phyloP scores from a whole-genome alignment of 2,797 vertebrate genomes.

The Xyrichtys novacula region DNA sequence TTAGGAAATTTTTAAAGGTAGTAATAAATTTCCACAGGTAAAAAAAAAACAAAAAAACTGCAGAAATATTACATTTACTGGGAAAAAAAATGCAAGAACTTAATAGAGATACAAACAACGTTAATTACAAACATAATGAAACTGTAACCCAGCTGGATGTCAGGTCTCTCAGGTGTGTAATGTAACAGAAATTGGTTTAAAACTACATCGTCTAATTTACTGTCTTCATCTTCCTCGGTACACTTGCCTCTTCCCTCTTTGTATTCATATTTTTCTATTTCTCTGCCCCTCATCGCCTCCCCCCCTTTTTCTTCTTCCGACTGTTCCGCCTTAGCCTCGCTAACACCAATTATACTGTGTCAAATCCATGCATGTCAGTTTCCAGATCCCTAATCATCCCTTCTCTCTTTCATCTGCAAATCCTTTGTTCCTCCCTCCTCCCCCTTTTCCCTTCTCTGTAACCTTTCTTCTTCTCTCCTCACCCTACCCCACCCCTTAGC shows the following conservation, averaged over 20 bases:
- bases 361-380: constrained; percentile 82
- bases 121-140: neutral
- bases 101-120: neutral
- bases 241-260: constrained; percentile 27
- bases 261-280: constrained; percentile 41
- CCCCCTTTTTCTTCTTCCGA: constrained; percentile 32
- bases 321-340: constrained; percentile 62
- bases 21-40: too few species aligned
- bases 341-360: constrained; percentile 80
- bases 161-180: constrained; percentile 30
- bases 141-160: constrained; percentile 18
- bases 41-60: neutral
- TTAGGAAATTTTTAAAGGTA: neutral
- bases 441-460: constrained; percentile 57
- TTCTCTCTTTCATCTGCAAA: constrained; percentile 79
- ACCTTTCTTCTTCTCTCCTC: constrained; percentile 68
- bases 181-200: constrained; percentile 11
- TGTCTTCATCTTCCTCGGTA: constrained; percentile 36
- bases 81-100: neutral
- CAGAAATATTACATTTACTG: neutral
- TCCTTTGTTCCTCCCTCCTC: constrained; percentile 74
- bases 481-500: constrained; percentile 51
- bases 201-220: constrained; percentile 50
- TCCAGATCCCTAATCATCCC: constrained; percentile 81
- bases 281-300: constrained; percentile 15